phyloP scores from a whole-genome alignment of 2,113 vertebrate species.

The Pycnonotus jocosus region DNA sequence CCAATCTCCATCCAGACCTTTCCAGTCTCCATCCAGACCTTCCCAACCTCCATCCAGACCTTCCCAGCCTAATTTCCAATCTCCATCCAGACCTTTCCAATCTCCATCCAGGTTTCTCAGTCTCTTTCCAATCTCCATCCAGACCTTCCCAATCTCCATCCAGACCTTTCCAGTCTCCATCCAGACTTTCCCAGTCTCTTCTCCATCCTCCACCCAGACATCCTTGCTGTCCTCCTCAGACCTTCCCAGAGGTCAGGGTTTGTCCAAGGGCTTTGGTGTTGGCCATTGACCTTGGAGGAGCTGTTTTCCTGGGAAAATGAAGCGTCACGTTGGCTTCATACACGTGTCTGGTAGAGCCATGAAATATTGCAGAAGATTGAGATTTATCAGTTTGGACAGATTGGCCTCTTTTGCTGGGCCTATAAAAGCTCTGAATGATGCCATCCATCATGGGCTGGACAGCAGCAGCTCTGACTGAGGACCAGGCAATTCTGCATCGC shows the following conservation, averaged over 20 bases:
- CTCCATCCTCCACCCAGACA: background rate
- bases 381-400: slow-evolving; percentile 53
- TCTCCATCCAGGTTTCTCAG: background rate
- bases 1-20: background rate
- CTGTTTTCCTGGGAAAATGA: background rate
- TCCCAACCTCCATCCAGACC: background rate
- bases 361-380: slow-evolving; percentile 52
- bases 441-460: slow-evolving; percentile 37
- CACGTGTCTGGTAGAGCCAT: background rate
- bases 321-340: background rate
- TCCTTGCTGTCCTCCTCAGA: background rate
- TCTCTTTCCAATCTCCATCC: background rate
- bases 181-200: background rate
- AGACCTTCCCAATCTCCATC: background rate
- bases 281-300: background rate
- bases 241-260: background rate
- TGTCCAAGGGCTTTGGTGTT: background rate
- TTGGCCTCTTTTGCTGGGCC: slow-evolving; percentile 43
- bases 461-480: slow-evolving; percentile 33
- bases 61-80: background rate
- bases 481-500: slow-evolving; percentile 27
- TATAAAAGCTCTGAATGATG: slow-evolving; percentile 56
- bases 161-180: background rate
- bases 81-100: background rate
- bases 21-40: too few species aligned